Evolutionary conservation across 2,113 vertebrate genomes (phyloP).

Genomic region (Aplodontia rufa): DNA sequence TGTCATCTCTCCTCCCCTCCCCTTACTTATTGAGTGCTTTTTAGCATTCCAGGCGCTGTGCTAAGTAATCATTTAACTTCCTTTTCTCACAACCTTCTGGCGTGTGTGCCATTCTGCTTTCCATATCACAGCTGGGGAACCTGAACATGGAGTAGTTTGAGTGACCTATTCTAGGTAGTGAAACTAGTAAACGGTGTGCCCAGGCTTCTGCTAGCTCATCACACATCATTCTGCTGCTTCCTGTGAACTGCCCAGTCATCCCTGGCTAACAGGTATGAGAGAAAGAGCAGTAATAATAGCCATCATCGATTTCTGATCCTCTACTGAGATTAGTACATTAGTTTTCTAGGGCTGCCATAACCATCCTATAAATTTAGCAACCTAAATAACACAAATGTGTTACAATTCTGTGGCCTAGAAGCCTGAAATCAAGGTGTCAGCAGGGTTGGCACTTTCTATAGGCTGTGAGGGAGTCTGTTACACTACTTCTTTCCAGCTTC

Average conservation of each 20-base stretch:
- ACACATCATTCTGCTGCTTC: neutral
- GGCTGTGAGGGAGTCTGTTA: neutral
- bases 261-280: neutral
- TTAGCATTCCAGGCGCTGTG: neutral
- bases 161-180: neutral
- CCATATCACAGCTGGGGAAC: neutral
- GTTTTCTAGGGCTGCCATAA: neutral
- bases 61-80: neutral
- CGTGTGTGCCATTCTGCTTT: neutral
- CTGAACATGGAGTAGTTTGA: neutral
- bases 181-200: neutral
- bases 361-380: neutral
- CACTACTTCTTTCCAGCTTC: neutral
- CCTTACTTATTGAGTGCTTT: neutral
- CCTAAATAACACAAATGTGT: neutral
- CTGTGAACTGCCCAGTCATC: neutral
- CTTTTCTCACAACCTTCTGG: neutral
- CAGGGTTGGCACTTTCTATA: neutral
- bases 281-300: neutral
- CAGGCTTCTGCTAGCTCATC: neutral
- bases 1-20: neutral
- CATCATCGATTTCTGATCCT: neutral
- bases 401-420: neutral
- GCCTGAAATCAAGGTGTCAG: neutral
- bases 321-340: neutral